Conservation (phyloP, 2,113 vertebrate genomes). For the Morone chrysops region DNA sequence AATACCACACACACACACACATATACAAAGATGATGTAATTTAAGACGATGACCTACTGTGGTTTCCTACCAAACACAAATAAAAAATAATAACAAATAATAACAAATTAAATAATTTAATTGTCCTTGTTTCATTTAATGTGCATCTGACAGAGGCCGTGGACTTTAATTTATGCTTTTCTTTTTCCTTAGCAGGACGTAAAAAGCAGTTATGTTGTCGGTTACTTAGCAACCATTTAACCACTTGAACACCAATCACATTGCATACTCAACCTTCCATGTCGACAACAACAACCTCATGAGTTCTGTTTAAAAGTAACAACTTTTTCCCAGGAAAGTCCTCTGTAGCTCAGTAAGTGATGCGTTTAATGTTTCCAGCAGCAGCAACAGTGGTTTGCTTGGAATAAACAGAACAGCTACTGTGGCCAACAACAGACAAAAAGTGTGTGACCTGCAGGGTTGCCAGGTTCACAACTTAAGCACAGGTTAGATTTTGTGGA, state of each 20-base stretch:
- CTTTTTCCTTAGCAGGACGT: background rate
- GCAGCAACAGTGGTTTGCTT: slow-evolving; percentile 52
- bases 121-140: background rate
- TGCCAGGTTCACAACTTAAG: slow-evolving; percentile 42
- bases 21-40: slow-evolving; percentile 33
- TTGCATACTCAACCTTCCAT: slow-evolving; percentile 9
- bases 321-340: slow-evolving; percentile 40
- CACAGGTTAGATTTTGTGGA: slow-evolving; percentile 31
- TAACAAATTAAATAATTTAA: too few relatives aligned
- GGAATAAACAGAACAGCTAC: slow-evolving; percentile 48
- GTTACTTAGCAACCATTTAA: slow-evolving; percentile 40
- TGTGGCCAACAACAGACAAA: slow-evolving; percentile 40
- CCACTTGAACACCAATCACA: slow-evolving; percentile 7
- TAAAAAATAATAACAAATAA: too few relatives aligned
- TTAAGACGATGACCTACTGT: slow-evolving; percentile 32
- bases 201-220: slow-evolving; percentile 3
- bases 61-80: too few relatives aligned
- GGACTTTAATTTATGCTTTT: background rate
- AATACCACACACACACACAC: slow-evolving; percentile 41
- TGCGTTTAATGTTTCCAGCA: slow-evolving; percentile 55
- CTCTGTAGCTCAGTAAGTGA: slow-evolving; percentile 36
- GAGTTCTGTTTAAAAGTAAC: slow-evolving; percentile 32
- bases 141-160: background rate
- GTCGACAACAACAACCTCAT: slow-evolving; percentile 15
- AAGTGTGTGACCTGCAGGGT: slow-evolving; percentile 38